Percentiles rank a stretch among this genome's conserved stretches.
Conservation (phyloP, 2,113 vertebrate species). For the Pogonocichla stellata region DNA sequence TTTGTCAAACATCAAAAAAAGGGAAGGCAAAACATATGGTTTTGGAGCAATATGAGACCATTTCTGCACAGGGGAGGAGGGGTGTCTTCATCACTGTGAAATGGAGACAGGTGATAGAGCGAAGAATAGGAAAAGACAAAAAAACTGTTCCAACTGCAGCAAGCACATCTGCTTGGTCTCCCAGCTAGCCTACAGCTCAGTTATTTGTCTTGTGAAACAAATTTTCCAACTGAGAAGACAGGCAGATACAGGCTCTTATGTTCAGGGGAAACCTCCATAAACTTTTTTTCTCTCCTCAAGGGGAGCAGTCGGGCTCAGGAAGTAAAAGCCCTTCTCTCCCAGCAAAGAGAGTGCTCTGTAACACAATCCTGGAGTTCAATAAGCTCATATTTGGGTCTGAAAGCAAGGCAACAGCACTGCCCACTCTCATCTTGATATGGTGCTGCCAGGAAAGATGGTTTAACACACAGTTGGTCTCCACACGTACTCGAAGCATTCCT, state of each 20-base stretch:
- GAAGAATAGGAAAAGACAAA: background rate
- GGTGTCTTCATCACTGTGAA: background rate
- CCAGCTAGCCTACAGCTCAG: conserved; percentile 30
- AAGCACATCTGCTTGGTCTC: conserved; percentile 16
- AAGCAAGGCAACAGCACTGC: background rate
- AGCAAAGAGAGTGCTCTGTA: background rate
- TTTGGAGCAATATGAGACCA: background rate
- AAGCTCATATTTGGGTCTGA: background rate
- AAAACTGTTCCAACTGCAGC: background rate
- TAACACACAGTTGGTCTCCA: background rate
- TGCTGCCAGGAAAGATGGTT: background rate
- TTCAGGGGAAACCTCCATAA: conserved; percentile 30
- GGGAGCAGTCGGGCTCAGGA: background rate
- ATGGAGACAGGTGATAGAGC: background rate
- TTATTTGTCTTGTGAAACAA: conserved; percentile 45
- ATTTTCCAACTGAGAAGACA: conserved; percentile 51
- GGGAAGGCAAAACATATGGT: background rate
- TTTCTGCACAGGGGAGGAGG: background rate
- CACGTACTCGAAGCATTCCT: background rate
- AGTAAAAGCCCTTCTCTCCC: background rate
- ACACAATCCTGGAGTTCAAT: background rate
- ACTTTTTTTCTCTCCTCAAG: background rate
- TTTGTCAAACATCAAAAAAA: background rate
- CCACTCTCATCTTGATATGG: background rate
- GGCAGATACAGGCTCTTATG: background rate